Evolutionary conservation across 2,888 invertebrate species (phyloP), one percentile per base, ranked within the genome.

Genomic region (Neoitamus cyanurus): DNA sequence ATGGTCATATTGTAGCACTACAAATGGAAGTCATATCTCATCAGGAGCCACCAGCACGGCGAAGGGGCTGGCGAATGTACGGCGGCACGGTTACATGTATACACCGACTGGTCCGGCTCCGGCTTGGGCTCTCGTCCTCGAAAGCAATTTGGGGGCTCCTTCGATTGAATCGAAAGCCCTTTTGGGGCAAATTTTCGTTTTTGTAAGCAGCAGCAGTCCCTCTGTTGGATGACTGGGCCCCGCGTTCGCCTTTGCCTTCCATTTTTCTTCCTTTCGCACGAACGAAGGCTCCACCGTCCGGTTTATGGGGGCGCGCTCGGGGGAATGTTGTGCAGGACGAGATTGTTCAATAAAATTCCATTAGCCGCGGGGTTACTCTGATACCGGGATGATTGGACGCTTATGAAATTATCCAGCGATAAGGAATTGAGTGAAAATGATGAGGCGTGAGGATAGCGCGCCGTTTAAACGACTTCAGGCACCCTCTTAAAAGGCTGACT

Each of bases 1-100:
- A 31, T 48, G 58, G 78, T 58, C 58, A 58, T 58, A 58, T 48
- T 80, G 78, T 80, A 75, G 20, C 75, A n/a, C 75, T 75, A 80
- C 78, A 80, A 80, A 80, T 80, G 48, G 78, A 80, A 80, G 78
- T 80, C 58, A 80, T 80, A 80, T 80, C 78, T 80, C 78, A 80
- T 80, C 78, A 80, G 78, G 20, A 58, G 15, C 36, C 77, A 77
- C 77, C 46, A 77, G 20, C 58, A 58, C 48, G 25, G 20, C 1
- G 11, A 58, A 58, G 20, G 58, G n/a, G 15, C 58, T 58, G 58
- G 25, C 2, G n/a, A n/a, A n/a, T 42, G 5, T 9, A 58, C 58
- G 58, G 15, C 3, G n/a, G 5, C 42, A 58, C 58, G 58, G 20
- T 15, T 58, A 58, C 25, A 58, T 58, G 6, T 6, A 77, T 42